These are phyloP conservation scores for Drosophila setosimentum DNA, from an alignment of 2,888 invertebrate genomes.

Conservation along the genomic window DNA sequence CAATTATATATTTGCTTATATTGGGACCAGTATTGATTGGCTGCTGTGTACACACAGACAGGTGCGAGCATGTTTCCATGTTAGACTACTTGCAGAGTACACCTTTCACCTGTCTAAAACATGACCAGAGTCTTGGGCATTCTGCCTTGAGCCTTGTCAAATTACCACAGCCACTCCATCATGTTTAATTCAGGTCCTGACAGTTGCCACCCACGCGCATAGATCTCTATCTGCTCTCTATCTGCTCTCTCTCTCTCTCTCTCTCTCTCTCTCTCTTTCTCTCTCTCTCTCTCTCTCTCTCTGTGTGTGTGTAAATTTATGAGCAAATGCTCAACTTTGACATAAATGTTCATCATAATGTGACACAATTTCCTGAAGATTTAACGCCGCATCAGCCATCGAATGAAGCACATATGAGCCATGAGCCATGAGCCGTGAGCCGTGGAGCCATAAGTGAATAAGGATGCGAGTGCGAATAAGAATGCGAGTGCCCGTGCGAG, in stretches of 20 bases:
- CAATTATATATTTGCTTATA: conserved; percentile 33
- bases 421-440: conserved; percentile 2
- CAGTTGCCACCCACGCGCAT: conserved; percentile 29
- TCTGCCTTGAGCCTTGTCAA: conserved; percentile 64
- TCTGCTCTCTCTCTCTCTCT: neutral
- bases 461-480: neutral
- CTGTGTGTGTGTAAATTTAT: conserved; percentile 58
- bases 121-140: conserved; percentile 11
- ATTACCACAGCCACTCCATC: conserved; percentile 74
- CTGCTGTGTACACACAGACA: conserved; percentile 19
- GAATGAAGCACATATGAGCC: conserved; percentile 28
- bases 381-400: conserved; percentile 69
- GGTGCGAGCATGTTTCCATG: conserved; percentile 16
- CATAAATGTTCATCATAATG: conserved; percentile 80
- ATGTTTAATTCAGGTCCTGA: conserved; percentile 59
- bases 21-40: conserved; percentile 43
- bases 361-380: conserved; percentile 79
- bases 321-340: conserved; percentile 67
- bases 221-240: neutral
- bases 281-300: neutral
- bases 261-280: neutral
- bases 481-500: neutral
- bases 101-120: conserved; percentile 19
- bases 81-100: conserved; percentile 21
- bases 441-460: conserved; percentile 7